phyloP scores from a whole-genome alignment of 2,113 vertebrate genomes.

The Pomatostomus ruficeps region DNA sequence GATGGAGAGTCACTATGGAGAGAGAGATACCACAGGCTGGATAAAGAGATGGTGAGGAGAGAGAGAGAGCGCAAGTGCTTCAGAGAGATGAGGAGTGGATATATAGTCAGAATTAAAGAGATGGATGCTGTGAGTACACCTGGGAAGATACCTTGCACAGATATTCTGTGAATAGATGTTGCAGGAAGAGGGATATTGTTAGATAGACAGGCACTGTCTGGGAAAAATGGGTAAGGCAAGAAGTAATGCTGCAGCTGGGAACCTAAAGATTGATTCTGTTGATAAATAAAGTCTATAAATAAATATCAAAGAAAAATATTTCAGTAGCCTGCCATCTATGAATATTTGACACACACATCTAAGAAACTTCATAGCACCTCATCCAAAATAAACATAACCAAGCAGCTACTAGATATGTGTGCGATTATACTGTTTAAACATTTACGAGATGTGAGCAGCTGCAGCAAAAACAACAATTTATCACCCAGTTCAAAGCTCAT shows the following conservation, averaged over 20 bases:
- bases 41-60: background rate
- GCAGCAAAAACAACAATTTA: background rate
- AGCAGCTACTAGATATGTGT: conserved; percentile 19
- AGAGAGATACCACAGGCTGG: background rate
- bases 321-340: conserved; percentile 47
- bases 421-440: conserved; percentile 36
- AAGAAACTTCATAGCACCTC: conserved; percentile 41
- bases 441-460: conserved; percentile 40
- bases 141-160: conserved; percentile 12
- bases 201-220: background rate
- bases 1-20: background rate
- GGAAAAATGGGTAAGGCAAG: conserved; percentile 10
- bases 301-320: conserved; percentile 51
- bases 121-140: conserved; percentile 13
- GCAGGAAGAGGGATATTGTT: conserved; percentile 3
- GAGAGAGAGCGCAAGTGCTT: background rate
- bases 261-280: conserved; percentile 12
- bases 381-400: conserved; percentile 36
- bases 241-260: conserved; percentile 3
- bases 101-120: conserved; percentile 45
- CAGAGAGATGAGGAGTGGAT: background rate
- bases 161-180: background rate
- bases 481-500: background rate
- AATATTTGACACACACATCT: conserved; percentile 54
- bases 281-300: conserved; percentile 66